Evolutionary conservation across 1,140 invertebrate species (phyloP), one percentile per base, ranked within the genome.

Genomic region (Drosophila nigrodunni): DNA sequence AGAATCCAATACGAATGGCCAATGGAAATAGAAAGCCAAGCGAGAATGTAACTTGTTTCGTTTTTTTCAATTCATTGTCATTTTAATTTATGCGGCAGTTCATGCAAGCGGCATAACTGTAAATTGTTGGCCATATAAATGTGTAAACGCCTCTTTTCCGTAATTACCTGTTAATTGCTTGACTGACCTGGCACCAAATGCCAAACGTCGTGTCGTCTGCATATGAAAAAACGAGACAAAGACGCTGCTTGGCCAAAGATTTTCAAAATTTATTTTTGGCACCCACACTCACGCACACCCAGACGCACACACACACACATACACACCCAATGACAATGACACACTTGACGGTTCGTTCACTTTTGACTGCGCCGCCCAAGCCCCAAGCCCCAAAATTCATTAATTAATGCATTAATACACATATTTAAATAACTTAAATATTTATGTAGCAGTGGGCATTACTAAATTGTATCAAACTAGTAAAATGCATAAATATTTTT

Each of bases 11-110:
- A 25, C 37, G 18, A 44, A 13, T 41, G 44, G 15, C 8, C 39
- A 44, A 44, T 73, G 77, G 34, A 83, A 83, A 83, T 86, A 83
- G 81, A 83, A 83, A 83, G 81, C 79, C 69, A 15, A n/a, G 55
- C 57, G 59, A 69, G 79, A 82, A 77, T 69, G 76, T 67, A 54
- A 74, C 69, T 54, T 47, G 43, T 37, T 55, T 9, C n/a, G 8
- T 15, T 59, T 15, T 46, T 30, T 4, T 30, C 25, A 9, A 67
- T 55, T 77, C 49, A 66, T 77, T 80, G 59, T 77, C 61, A 65
- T 61, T 60, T 15, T 73, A 85, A 74, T 80, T 77, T 81, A 80
- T 82, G 64, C 64, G 52, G 65, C 47, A 44, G 35, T 30, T 54
- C 72, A 82, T 80, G 81, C 73, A 75, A 34, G 41, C 30, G 30